phyloP scores from a whole-genome alignment of 2,888 invertebrate species.

The Harpalus rufipes region DNA sequence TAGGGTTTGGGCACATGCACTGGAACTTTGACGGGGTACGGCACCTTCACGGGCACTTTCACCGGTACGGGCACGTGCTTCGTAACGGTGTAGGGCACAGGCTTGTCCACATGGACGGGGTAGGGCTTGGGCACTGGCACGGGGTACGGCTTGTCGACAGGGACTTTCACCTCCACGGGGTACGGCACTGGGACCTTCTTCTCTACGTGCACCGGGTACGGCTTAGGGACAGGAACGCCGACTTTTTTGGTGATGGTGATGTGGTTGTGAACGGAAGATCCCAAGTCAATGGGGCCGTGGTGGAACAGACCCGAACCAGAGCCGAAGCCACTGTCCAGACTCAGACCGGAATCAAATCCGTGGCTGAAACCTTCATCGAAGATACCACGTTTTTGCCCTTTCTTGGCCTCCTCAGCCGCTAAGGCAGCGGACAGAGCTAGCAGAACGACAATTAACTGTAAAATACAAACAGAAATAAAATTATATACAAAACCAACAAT shows the following conservation, averaged over 20 bases:
- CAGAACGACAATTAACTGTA: conserved; percentile 77
- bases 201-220: conserved; percentile 62
- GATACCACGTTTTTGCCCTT: conserved; percentile 77
- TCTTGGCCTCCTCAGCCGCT: conserved; percentile 74
- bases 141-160: conserved; percentile 64
- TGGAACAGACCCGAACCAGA: conserved; percentile 24
- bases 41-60: conserved; percentile 58
- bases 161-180: conserved; percentile 47
- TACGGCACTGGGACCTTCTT: conserved; percentile 63
- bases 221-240: conserved; percentile 59
- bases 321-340: conserved; percentile 37
- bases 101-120: conserved; percentile 58
- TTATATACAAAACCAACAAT: not conserved
- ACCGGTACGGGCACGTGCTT: conserved; percentile 62
- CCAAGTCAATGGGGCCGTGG: conserved; percentile 62
- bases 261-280: conserved; percentile 54
- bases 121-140: conserved; percentile 63
- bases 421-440: conserved; percentile 76
- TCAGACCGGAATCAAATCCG: conserved; percentile 8
- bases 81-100: conserved; percentile 61
- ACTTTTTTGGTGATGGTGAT: conserved; percentile 65
- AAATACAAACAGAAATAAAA: conserved; percentile 1
- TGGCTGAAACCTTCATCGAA: conserved; percentile 74
- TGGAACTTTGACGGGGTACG: conserved; percentile 47
- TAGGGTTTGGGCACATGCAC: conserved; percentile 44